A percentile compares a stretch with the other conserved stretches of the same genome.
Evolutionary conservation across 2,113 vertebrate genomes (phyloP).

Genomic region (Manacus vitellinus): DNA sequence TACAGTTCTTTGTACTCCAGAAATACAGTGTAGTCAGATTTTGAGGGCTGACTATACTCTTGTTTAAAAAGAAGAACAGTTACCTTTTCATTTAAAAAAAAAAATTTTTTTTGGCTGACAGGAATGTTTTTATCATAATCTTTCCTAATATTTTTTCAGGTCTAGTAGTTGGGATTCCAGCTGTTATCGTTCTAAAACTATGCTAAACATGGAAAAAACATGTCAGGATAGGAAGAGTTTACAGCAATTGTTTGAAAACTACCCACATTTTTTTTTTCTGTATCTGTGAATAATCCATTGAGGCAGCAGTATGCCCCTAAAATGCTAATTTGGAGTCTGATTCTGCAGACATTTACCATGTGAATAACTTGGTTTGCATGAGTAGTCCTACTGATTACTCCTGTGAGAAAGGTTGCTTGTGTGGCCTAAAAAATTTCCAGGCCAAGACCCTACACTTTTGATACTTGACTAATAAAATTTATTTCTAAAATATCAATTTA

Average conservation of each 20-base stretch:
- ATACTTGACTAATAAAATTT: neutral
- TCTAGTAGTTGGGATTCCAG: neutral
- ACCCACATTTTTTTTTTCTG: neutral
- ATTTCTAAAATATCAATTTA: neutral
- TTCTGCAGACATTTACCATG: constrained; percentile 15
- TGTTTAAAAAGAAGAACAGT: neutral
- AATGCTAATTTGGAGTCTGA: constrained; percentile 33
- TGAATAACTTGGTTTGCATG: constrained; percentile 42
- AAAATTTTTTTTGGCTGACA: neutral
- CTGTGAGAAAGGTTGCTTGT: neutral
- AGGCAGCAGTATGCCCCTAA: neutral
- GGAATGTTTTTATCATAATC: neutral
- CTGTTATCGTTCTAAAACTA: neutral
- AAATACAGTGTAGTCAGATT: neutral
- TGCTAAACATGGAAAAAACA: neutral
- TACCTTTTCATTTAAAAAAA: neutral
- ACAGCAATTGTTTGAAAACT: neutral
- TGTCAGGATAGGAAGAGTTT: neutral
- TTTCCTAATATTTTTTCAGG: neutral
- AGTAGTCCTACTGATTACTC: constrained; percentile 5
- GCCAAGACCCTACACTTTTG: neutral
- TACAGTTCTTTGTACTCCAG: neutral
- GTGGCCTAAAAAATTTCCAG: neutral
- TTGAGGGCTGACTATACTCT: neutral
- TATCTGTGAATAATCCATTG: constrained; percentile 26